Evolutionary conservation across 2,888 invertebrate species (phyloP).

Genomic region (Fabriciana adippe): DNA sequence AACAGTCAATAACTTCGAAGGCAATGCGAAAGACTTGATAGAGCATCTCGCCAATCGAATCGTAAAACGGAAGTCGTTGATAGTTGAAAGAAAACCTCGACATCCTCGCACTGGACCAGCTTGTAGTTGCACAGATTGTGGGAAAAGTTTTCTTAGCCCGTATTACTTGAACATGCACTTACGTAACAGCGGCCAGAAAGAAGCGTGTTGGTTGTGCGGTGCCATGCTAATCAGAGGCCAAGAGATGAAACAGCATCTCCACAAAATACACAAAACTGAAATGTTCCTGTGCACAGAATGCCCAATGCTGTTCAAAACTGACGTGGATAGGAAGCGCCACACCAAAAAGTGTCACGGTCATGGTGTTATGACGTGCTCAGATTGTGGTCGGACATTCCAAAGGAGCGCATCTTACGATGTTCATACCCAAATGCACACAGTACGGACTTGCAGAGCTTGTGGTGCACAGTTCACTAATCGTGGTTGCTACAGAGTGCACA

Average conservation of each 20-base stretch:
- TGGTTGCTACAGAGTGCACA: constrained; percentile 68
- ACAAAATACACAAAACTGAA: constrained; percentile 51
- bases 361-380: constrained; percentile 57
- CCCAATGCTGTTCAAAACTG: constrained; percentile 54
- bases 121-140: constrained; percentile 64
- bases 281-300: constrained; percentile 58
- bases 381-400: constrained; percentile 65
- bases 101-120: constrained; percentile 52
- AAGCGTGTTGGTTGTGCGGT: constrained; percentile 65
- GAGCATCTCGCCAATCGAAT: constrained; percentile 52
- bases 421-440: constrained; percentile 69
- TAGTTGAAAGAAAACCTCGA: constrained; percentile 35
- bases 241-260: constrained; percentile 59
- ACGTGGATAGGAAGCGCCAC: constrained; percentile 53
- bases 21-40: constrained; percentile 53
- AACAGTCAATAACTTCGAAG: constrained; percentile 54
- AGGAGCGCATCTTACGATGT: constrained; percentile 59
- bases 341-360: constrained; percentile 53
- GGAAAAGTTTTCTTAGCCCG: constrained; percentile 61
- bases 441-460: constrained; percentile 65
- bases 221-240: constrained; percentile 53
- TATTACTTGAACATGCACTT: constrained; percentile 63
- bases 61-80: constrained; percentile 43
- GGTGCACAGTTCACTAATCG: constrained; percentile 67
- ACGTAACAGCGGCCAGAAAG: constrained; percentile 68